These are phyloP conservation scores for Epizoanthus fatuus DNA, from an alignment of 92 coral and sea anemone species.

Conservation along the genomic window DNA sequence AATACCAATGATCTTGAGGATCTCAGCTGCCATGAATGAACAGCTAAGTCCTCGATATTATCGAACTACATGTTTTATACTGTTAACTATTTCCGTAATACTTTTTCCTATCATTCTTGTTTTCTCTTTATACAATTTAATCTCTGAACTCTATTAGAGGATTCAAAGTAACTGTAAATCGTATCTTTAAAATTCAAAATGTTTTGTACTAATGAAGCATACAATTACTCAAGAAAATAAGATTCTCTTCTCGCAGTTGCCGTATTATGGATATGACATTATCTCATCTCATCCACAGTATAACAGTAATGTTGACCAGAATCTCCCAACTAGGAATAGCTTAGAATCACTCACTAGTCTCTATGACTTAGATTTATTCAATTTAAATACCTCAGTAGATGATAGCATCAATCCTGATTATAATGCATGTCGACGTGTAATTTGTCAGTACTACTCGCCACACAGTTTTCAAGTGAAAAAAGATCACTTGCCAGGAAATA, in stretches of 20 bases:
- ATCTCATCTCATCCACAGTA: neutral
- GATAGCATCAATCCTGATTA: neutral
- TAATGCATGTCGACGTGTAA: neutral
- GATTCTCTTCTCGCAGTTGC: neutral
- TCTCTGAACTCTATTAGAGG: too few species aligned
- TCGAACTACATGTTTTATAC: too few species aligned
- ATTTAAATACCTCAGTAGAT: neutral
- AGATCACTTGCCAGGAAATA: neutral
- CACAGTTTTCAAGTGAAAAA: conserved; percentile 1
- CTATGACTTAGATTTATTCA: neutral
- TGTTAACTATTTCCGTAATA: too few species aligned
- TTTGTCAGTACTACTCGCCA: conserved; percentile 3
- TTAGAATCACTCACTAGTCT: neutral
- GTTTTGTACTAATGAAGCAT: too few species aligned
- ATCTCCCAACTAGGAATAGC: neutral
- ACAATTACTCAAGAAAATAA: neutral
- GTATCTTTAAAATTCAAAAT: too few species aligned
- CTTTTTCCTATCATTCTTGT: too few species aligned
- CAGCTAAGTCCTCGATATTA: too few species aligned
- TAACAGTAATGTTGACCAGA: neutral
- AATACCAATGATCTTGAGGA: too few species aligned
- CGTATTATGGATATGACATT: neutral
- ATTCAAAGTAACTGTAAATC: too few species aligned
- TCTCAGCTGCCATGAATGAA: too few species aligned
- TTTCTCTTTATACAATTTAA: too few species aligned